Evolutionary conservation across 2,113 vertebrate genomes (phyloP), one percentile per base, ranked within the genome.

Genomic region (Neogobius melanostomus): DNA sequence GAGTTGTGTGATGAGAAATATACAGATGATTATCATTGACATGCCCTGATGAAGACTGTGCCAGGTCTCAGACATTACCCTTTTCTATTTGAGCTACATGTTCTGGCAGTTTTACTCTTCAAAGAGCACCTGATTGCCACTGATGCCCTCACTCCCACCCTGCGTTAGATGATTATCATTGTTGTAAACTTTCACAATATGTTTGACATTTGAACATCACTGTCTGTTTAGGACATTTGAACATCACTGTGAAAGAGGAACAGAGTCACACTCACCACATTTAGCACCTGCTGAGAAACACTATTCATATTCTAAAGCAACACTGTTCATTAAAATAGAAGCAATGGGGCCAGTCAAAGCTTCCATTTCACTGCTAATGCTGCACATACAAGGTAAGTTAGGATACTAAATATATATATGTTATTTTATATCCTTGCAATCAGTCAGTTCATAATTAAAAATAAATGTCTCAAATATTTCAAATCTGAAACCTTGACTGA

Each of bases 241-340:
- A 36, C 28, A 36, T 36, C 28, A 36, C 16, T 3, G 17, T 72
- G 72, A 90, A 90, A 88, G 82, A 82, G 88, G 87, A 88, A 90
- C 66, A 62, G 48, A 49, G 61, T 11, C 3, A 17, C 42, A 49
- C 6, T 15, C 46, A 53, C 48, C 49, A 61, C 51, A 43, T 36
- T 50, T 68, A 81, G 71, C 54, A 74, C 36, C 47, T 36, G n/a
- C 57, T 6, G 46, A 11, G 64, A n/a, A 15, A 14, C 1, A 52
- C 6, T 16, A 44, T 15, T 68, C 66, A 64, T 74, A 36, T 28
- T 36, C 28, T 36, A 5, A 36, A 57, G 53, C 7, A 1, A n/a
- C 46, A 8, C 7, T 11, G 28, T 46, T 71, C 43, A 60, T 53
- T 12, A 51, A 71, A 69, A 28, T 67, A 16, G 60, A 44, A 76